Evolutionary conservation across 2,797 vertebrate genomes (phyloP).

Genomic region (Neopelma chrysocephalum): DNA sequence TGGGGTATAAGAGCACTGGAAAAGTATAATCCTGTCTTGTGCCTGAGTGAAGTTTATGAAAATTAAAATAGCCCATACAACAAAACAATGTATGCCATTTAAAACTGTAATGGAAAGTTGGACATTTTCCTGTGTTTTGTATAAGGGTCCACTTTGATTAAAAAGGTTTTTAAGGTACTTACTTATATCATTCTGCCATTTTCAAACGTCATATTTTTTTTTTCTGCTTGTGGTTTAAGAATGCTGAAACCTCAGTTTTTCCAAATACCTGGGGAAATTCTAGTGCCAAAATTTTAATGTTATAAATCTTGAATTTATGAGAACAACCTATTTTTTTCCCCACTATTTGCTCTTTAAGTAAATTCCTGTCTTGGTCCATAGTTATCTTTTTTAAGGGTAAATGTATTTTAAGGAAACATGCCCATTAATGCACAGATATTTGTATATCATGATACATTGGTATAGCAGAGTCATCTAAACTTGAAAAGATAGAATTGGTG

Average conservation of each 20-base stretch:
- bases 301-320: not conserved
- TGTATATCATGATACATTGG: not conserved
- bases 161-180: not conserved
- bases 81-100: not conserved
- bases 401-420: not conserved
- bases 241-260: not conserved
- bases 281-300: not conserved
- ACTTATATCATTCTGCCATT: not conserved
- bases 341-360: not conserved
- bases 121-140: not conserved
- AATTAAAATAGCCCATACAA: not conserved
- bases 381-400: not conserved
- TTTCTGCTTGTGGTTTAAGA: not conserved
- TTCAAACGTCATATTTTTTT: not conserved
- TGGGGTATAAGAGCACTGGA: not conserved
- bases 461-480: not conserved
- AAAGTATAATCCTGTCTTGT: not conserved
- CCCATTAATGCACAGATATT: not conserved
- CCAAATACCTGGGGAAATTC: not conserved
- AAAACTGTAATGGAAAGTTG: not conserved
- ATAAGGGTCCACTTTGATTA: not conserved
- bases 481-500: not conserved
- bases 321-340: not conserved
- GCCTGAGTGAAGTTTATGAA: not conserved
- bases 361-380: not conserved